Evolutionary conservation across 1,140 invertebrate species (phyloP).

Genomic region (Ericerus pela): DNA sequence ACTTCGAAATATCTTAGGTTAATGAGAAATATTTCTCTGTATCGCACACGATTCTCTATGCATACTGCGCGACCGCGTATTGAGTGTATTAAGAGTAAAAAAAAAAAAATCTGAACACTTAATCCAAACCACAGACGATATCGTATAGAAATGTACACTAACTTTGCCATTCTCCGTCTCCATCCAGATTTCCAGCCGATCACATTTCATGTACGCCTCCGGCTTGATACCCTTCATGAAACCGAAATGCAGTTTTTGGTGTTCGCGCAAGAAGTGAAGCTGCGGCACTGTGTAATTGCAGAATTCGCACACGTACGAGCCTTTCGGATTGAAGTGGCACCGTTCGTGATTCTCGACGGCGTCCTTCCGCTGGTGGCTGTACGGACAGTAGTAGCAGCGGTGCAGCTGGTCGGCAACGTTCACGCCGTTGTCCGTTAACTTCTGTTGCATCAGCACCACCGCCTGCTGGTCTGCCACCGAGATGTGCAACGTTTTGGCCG

Average conservation of each 20-base stretch:
- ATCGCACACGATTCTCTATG: too few species aligned
- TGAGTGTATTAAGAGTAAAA: too few species aligned
- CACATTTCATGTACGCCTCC: slow-evolving; percentile 42
- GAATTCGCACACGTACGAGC: slow-evolving; percentile 53
- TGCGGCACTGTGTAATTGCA: slow-evolving; percentile 70
- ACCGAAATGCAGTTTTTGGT: slow-evolving; percentile 62
- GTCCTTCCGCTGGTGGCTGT: slow-evolving; percentile 53
- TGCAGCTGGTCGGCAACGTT: slow-evolving; percentile 30
- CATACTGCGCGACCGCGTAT: too few species aligned
- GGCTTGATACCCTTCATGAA: slow-evolving; percentile 40
- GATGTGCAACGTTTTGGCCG: slow-evolving; percentile 34
- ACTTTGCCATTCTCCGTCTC: slow-evolving; percentile 28
- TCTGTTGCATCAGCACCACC: slow-evolving; percentile 33
- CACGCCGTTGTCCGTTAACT: slow-evolving; percentile 29
- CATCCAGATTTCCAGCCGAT: slow-evolving; percentile 36
- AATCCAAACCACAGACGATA: too few species aligned
- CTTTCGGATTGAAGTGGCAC: slow-evolving; percentile 45
- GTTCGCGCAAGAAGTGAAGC: slow-evolving; percentile 58
- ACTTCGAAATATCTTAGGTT: too few species aligned
- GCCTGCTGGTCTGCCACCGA: slow-evolving; percentile 40
- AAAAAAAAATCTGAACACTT: too few species aligned
- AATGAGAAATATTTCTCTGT: too few species aligned
- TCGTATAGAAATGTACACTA: too few species aligned
- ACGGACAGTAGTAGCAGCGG: slow-evolving; percentile 61
- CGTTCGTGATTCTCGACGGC: slow-evolving; percentile 56